Conservation (phyloP, 2,797 vertebrate genomes). For the Melanotaenia maccullochi region DNA sequence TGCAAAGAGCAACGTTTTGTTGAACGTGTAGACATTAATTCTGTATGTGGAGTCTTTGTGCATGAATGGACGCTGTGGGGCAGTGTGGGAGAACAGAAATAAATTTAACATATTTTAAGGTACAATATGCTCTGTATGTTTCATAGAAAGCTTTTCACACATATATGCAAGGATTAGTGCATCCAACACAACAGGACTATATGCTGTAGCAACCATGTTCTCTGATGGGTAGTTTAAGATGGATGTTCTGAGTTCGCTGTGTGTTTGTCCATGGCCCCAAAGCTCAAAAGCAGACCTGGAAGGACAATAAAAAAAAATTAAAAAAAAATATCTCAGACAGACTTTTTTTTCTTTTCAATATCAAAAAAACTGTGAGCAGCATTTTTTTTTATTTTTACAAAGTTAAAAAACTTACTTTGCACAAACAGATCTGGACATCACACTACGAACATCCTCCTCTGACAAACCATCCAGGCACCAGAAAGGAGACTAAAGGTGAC, state of each 20-base stretch:
- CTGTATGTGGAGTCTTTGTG: constrained; percentile 91
- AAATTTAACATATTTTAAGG: background rate
- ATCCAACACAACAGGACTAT: background rate
- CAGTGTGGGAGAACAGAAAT: background rate
- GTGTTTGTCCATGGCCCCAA: constrained; percentile 92
- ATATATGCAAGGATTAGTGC: background rate
- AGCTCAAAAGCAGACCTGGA: constrained; percentile 95
- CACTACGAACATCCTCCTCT: constrained; percentile 88
- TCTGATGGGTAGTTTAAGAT: constrained; percentile 88
- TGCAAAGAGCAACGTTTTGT: constrained; percentile 91
- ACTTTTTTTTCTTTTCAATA: too few species aligned
- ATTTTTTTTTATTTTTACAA: background rate
- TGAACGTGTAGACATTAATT: constrained; percentile 94
- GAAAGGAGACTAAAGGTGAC: constrained; percentile 89
- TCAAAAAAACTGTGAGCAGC: too few species aligned
- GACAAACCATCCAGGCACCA: constrained; percentile 91
- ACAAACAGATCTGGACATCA: constrained; percentile 97
- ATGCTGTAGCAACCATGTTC: constrained; percentile 83
- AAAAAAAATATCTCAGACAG: too few species aligned
- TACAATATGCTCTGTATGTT: background rate
- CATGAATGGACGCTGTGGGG: constrained; percentile 88
- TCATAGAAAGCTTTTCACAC: background rate
- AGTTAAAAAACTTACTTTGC: constrained; percentile 89
- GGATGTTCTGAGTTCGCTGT: constrained; percentile 87
- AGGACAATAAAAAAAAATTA: background rate